Evolutionary conservation across 2,888 invertebrate species (phyloP), one percentile per base, ranked within the genome.

Genomic region (Diloba caeruleocephala): DNA sequence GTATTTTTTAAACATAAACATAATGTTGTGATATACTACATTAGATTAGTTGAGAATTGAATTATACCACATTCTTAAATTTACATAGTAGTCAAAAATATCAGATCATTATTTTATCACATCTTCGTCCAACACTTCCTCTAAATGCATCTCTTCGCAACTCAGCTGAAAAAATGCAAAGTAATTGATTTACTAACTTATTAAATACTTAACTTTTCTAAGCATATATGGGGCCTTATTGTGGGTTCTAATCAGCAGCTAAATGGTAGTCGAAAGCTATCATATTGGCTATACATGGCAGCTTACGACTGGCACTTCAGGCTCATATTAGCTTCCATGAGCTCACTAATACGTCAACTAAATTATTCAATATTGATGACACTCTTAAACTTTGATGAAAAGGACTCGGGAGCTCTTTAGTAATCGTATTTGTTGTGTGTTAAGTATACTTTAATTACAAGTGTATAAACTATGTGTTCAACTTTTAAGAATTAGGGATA

Each of bases 141-240:
- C 85, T 41, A 91, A 60, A 0, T 81, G 75, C 21, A 90, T 60
- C 56, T 86, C 81, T 76, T 87, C 81, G 48, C 84, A 87, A 36
- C 85, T 75, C 3, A 83, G 60, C 92, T 92, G 83, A 66, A 89
- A 87, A 51, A 17, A 10, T 14, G 17, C n/a, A 38, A 43, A 45
- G 33, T 6, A 57, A 53, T n/a, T n/a, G 0, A 28, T 4, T 25
- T 14, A 45, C 41, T 33, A 57, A 44, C 17, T 28, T 43, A 9
- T 32, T 26, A 12, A n/a, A 8, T 28, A 21, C 5, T 21, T 21
- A 21, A 21, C 6, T 21, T 21, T 21, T 21, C 1, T 19, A 23
- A 13, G 10, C 31, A 33, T 12, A 3, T 26, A 15, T 14, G 15
- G 8, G 5, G 14, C 3, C 15, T 23, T n/a, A 43, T 44, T 25